These are phyloP conservation scores for Drosophila pruinosa DNA, from an alignment of 1,140 invertebrate species.

Conservation along the genomic window DNA sequence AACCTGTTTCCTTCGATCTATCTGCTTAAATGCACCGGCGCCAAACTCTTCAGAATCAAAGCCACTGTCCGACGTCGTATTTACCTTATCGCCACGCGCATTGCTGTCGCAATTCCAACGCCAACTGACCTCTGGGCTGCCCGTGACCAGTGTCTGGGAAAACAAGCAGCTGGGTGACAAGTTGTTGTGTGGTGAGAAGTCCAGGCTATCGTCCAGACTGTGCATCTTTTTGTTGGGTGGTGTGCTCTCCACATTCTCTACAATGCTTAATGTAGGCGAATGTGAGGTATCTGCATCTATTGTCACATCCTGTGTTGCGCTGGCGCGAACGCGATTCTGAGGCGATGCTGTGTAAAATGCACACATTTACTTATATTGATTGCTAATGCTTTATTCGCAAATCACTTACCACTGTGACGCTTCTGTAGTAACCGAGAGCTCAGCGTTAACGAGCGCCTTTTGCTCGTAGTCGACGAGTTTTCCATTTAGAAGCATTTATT, in stretches of 20 bases:
- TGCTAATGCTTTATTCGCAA: background rate
- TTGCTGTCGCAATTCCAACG: conserved; percentile 60
- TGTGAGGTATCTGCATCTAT: conserved; percentile 19
- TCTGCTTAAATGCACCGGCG: conserved; percentile 1
- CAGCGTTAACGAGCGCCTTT: conserved; percentile 62
- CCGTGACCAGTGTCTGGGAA: conserved; percentile 66
- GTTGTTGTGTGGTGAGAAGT: conserved; percentile 63
- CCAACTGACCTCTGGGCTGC: conserved; percentile 76
- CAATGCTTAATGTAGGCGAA: conserved; percentile 6
- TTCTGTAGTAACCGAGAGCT: conserved; percentile 63
- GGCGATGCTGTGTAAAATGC: conserved; percentile 57
- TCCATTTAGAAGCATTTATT: conserved; percentile 54
- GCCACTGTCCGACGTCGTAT: conserved; percentile 66
- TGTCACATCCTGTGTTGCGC: conserved; percentile 35
- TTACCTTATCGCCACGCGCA: conserved; percentile 27
- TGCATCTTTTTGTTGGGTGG: conserved; percentile 61
- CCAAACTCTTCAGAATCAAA: conserved; percentile 65
- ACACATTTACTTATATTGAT: background rate
- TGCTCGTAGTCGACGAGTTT: conserved; percentile 44
- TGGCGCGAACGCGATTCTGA: conserved; percentile 51
- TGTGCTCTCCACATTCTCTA: conserved; percentile 54
- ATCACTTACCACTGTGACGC: conserved; percentile 63
- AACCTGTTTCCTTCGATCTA: conserved; percentile 51
- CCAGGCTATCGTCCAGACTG: conserved; percentile 70
- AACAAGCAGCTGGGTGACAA: conserved; percentile 66